These are phyloP conservation scores for Pantherophis vulpinus DNA, from an alignment of 2,797 vertebrate genomes.

Conservation along the genomic window DNA sequence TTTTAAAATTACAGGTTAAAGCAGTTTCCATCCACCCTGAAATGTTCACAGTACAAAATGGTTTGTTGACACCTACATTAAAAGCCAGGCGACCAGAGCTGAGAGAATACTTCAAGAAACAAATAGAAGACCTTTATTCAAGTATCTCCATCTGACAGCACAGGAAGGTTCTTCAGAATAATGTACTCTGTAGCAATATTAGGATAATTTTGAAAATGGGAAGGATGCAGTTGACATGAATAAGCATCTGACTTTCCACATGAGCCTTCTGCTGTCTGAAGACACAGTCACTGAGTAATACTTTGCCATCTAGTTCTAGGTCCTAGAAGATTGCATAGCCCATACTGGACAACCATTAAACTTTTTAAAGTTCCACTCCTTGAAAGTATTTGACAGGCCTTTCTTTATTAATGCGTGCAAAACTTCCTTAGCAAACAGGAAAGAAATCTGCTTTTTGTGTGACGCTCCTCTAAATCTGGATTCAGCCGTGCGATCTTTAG, in stretches of 20 bases:
- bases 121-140: conserved; percentile 91
- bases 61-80: conserved; percentile 93
- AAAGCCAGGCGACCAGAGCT: conserved; percentile 95
- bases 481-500: conserved; percentile 49
- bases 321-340: conserved; percentile 62
- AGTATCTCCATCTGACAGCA: conserved; percentile 84
- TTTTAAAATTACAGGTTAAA: conserved; percentile 84
- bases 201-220: conserved; percentile 62
- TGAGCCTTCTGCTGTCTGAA: conserved; percentile 63
- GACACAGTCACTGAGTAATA: conserved; percentile 58
- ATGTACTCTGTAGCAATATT: conserved; percentile 71
- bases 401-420: conserved; percentile 58
- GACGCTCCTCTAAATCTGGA: conserved; percentile 50
- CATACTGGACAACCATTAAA: conserved; percentile 61
- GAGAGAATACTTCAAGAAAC: conserved; percentile 90
- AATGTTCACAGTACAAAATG: conserved; percentile 93
- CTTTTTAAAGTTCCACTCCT: conserved; percentile 47
- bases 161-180: conserved; percentile 47
- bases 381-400: conserved; percentile 60
- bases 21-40: conserved; percentile 91
- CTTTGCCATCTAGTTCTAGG: conserved; percentile 61
- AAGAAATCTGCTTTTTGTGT: conserved; percentile 58
- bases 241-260: conserved; percentile 60
- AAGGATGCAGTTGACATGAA: conserved; percentile 57
- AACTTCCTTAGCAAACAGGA: conserved; percentile 60